Conservation (phyloP, 2,888 invertebrate species). For the Pristionchus japonicus region DNA sequence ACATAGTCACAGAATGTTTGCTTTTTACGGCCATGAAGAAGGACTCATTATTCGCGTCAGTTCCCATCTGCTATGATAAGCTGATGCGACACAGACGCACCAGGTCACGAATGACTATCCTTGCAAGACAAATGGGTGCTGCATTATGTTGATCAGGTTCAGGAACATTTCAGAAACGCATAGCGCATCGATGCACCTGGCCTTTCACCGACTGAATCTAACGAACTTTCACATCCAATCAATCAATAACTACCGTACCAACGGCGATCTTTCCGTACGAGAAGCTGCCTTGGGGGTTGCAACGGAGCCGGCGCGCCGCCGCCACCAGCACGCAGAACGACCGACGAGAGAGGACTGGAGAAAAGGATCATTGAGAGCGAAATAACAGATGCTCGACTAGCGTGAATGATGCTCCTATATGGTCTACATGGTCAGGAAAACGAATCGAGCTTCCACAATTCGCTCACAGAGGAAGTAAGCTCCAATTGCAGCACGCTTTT, state of each 20-base stretch:
- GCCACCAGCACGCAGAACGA: slow-evolving; percentile 20
- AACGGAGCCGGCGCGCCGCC: not conserved
- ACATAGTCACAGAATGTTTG: no score
- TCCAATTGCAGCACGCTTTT: not conserved
- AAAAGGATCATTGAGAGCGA: no score
- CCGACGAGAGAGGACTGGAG: slow-evolving; percentile 7
- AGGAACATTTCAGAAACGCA: not conserved
- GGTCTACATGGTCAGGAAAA: no score
- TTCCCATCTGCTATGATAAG: not conserved
- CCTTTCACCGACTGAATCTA: not conserved
- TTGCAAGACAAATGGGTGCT: no score
- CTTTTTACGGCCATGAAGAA: not conserved
- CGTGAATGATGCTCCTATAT: not conserved
- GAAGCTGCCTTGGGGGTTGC: not conserved
- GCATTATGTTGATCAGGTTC: no score
- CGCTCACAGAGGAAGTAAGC: no score
- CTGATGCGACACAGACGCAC: not conserved
- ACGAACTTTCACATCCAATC: not conserved
- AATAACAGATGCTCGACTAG: not conserved
- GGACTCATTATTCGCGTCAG: not conserved
- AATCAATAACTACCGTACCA: slow-evolving; percentile 4
- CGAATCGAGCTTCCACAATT: no score
- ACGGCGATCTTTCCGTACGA: slow-evolving; percentile 27
- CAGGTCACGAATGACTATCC: no score
- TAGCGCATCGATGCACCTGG: not conserved